Conservation (phyloP, 2,113 vertebrate species). For the Burhinus bistriatus region DNA sequence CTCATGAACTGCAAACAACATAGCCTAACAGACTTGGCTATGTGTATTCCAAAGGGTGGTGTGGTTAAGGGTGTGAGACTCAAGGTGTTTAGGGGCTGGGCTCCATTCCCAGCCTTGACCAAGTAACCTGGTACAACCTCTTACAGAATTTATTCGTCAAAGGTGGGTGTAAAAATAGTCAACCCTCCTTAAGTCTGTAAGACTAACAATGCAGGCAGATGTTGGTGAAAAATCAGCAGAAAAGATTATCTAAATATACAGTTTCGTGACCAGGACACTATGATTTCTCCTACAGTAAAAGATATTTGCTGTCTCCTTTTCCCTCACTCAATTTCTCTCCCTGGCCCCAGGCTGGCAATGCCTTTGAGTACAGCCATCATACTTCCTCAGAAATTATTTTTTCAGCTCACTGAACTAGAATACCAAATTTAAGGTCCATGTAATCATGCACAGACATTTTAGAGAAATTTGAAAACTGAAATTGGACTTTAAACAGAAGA, state of each 20-base stretch:
- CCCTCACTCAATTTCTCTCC: not conserved
- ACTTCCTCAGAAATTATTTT: conserved; percentile 11
- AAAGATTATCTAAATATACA: not conserved
- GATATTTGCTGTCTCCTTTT: not conserved
- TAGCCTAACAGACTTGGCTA: not conserved
- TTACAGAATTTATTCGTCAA: not conserved
- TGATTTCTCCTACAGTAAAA: not conserved
- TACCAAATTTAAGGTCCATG: conserved; percentile 27
- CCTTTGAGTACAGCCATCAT: not conserved
- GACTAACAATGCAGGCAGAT: not conserved
- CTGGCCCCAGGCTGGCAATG: conserved; percentile 22
- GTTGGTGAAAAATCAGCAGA: not conserved
- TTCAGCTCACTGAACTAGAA: conserved; percentile 44
- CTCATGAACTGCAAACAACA: not conserved
- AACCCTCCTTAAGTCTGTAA: not conserved
- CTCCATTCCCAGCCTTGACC: not conserved
- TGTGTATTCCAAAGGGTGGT: not conserved
- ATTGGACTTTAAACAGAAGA: conserved; percentile 6
- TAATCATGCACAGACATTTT: not conserved
- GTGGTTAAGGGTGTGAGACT: not conserved
- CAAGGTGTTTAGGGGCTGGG: not conserved
- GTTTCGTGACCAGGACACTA: not conserved
- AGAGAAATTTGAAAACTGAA: conserved; percentile 22
- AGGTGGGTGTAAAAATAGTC: not conserved
- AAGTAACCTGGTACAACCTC: not conserved